Percentiles rank a stretch among this genome's conserved stretches.
These are phyloP conservation scores for Antitype chi DNA, from an alignment of 2,888 invertebrate species.

Conservation along the genomic window DNA sequence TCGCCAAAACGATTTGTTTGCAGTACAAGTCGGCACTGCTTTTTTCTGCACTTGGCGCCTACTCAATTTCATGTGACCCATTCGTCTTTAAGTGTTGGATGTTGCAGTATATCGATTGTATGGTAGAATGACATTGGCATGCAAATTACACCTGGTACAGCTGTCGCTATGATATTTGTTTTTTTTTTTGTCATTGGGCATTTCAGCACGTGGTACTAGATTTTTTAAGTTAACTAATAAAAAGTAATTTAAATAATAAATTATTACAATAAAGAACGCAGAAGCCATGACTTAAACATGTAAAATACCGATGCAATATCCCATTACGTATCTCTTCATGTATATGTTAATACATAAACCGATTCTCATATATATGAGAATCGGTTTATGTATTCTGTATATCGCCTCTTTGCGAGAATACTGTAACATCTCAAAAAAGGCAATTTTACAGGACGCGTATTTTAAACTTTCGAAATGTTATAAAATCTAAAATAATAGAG, in stretches of 20 bases:
- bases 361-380: slow-evolving; percentile 1
- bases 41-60: slow-evolving; percentile 54
- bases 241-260: not conserved
- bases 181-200: not conserved
- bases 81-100: slow-evolving; percentile 38
- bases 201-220: not conserved
- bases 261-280: not conserved
- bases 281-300: not conserved
- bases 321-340: not conserved
- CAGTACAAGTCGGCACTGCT: slow-evolving; percentile 8
- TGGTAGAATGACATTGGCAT: slow-evolving; percentile 12
- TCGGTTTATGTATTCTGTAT: no score
- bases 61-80: slow-evolving; percentile 52
- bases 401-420: no score
- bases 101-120: slow-evolving; percentile 32
- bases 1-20: slow-evolving; percentile 49
- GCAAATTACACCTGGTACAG: not conserved
- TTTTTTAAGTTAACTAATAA: no score
- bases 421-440: no score
- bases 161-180: not conserved
- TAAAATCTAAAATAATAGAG: no score
- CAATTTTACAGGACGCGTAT: no score
- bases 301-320: not conserved
- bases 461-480: no score
- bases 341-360: slow-evolving; percentile 2